Base-by-base conservation (phyloP, 92 coral and sea anemone genomes). In the Porites lobata region DNA sequence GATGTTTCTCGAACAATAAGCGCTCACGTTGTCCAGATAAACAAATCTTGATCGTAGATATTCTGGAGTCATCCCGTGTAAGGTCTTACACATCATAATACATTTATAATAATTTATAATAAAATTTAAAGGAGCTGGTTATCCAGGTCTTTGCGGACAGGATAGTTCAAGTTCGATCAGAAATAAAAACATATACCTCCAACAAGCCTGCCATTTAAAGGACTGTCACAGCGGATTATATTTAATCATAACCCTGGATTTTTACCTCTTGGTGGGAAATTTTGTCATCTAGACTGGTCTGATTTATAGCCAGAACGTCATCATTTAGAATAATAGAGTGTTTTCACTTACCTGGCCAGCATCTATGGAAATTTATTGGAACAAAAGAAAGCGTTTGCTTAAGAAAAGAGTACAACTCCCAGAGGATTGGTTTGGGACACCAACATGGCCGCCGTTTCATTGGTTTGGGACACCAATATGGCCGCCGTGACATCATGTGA, bases 111-210 rank as follows among this genome's bases (percentile, higher is more conserved):
- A 29, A 29, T 29, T 29, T 1, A 29, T n/a, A 72, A 82, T 8
- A 69, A 1, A 2, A 75, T 83, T 61, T 89, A 88, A 14, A 89
- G 81, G 14, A 75, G 64, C 64, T 65, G 66, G 29, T 21, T 24
- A 21, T 47, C 22, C 52, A 84, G 22, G 50, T 84, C 89, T 54
- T 56, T 43, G 56, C 80, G 85, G 6, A 76, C 52, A 18, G 78
- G 12, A 51, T n/a, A 89, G 54, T 77, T 75, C 21, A 77, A 68
- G 61, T 53, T 82, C 13, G 84, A 75, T 10, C 32, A 67, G 26
- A 80, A 59, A 61, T 80, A 87, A 62, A 87, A 80, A 20, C 86
- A 87, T 57, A 80, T 74, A 2, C 82, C 76, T 1, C 81, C 81
- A 3, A 72, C 73, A 14, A 19, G 24, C 38, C 83, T 32, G 14